Base-by-base conservation (phyloP, 2,113 vertebrate genomes). In the Hippocampus barbouri region DNA sequence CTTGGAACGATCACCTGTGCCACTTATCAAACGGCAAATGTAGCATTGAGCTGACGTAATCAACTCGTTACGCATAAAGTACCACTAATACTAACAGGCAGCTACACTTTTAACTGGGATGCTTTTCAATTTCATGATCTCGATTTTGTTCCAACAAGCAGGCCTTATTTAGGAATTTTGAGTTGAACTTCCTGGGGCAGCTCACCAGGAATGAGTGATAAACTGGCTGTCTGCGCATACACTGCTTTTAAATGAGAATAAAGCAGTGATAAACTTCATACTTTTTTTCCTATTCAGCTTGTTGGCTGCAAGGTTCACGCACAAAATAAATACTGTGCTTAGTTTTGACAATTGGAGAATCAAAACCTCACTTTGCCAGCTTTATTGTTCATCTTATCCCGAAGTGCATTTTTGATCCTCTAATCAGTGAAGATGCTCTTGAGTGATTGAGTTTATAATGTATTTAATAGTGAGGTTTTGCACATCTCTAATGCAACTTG, bases 1-100 rank as follows among this genome's bases (percentile, higher is more conserved):
- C 53, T 79, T 60, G 60, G 21, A 71, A 68, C 77, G 18, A 57
- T 43, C 23, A 70, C 38, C 56, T n/a, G 23, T 70, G 59, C 47
- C 51, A 38, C 10, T 64, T 8, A 70, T 65, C 56, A 54, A 47
- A 59, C 15, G 56, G 66, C 49, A 57, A 62, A 68, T 15, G 2
- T 23, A 49, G 21, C 10, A 8, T 15, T 51, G 8, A 78, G 56
- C 25, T 54, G 9, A n/a, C 7, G 23, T 47, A 8, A 66, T 49
- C 38, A 25, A 43, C 40, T 23, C 23, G 41, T 43, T 25, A 65
- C 20, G 10, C 20, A n/a, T 64, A 64, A 45, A 65, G 27, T 34
- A 9, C 2, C 12, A 21, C 63, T 43, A 65, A 45, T 65, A 8
- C 34, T 2, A 66, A 34, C 38, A 56, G 59, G 47, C 54, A 40